phyloP scores from a whole-genome alignment of 2,888 invertebrate genomes.

The Pandemis corylana region DNA sequence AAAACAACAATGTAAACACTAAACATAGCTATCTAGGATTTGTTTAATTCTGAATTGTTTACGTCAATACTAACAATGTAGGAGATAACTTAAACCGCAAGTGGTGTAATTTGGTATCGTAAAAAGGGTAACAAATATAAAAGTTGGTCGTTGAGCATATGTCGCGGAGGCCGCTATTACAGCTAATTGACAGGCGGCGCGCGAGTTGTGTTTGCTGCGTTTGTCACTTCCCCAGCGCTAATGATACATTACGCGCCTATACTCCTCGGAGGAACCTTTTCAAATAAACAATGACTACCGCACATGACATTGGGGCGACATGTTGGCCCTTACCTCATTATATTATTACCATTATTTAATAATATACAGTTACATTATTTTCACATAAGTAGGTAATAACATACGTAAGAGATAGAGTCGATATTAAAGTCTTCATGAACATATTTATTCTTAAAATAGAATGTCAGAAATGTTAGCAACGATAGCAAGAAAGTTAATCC shows the following conservation, averaged over 20 bases:
- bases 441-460: neutral
- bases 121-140: conserved; percentile 75
- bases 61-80: conserved; percentile 32
- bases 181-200: conserved; percentile 76
- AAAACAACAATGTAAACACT: conserved; percentile 32
- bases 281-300: conserved; percentile 62
- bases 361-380: neutral
- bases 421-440: neutral
- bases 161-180: conserved; percentile 73
- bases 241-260: conserved; percentile 68
- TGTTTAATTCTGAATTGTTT: conserved; percentile 27
- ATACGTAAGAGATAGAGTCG: neutral
- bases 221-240: conserved; percentile 78
- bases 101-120: conserved; percentile 71
- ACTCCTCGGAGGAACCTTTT: conserved; percentile 58
- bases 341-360: neutral
- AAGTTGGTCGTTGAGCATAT: conserved; percentile 73
- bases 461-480: neutral
- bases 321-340: neutral
- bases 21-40: conserved; percentile 26
- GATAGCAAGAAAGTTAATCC: neutral
- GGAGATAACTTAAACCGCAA: conserved; percentile 34
- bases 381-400: neutral
- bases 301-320: conserved; percentile 20
- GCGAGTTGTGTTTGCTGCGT: conserved; percentile 71